phyloP scores from a whole-genome alignment of 2,797 vertebrate species.

The Hapalemur alaotrensis region DNA sequence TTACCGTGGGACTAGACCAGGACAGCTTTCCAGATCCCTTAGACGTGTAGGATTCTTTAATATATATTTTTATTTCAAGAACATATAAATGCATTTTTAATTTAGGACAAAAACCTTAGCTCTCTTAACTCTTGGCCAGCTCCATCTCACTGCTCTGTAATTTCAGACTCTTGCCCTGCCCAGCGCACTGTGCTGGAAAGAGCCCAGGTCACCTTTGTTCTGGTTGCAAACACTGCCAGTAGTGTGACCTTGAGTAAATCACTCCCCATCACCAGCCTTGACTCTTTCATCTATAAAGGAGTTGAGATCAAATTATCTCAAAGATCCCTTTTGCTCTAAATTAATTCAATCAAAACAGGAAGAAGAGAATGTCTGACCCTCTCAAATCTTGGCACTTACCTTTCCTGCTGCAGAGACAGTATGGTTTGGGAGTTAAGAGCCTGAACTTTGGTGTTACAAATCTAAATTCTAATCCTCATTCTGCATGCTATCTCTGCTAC shows the following conservation, averaged over 20 bases:
- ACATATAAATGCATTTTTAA: constrained; percentile 19
- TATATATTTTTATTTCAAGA: not conserved
- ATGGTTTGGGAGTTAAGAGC: not conserved
- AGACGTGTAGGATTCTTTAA: not conserved
- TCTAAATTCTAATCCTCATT: not conserved
- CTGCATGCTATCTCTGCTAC: not conserved
- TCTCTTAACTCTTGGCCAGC: not conserved
- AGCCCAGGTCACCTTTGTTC: not conserved
- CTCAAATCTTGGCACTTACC: not conserved
- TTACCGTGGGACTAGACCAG: not conserved
- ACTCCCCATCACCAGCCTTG: not conserved
- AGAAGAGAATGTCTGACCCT: not conserved
- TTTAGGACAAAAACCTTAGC: not conserved
- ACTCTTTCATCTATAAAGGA: not conserved
- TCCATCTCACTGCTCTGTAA: not conserved
- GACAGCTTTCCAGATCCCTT: not conserved
- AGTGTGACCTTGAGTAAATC: not conserved
- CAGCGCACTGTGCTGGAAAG: not conserved
- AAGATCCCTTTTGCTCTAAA: not conserved
- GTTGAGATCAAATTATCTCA: not conserved
- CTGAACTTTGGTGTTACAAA: not conserved
- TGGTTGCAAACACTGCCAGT: fast-evolving
- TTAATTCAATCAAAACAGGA: not conserved
- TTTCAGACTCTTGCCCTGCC: not conserved
- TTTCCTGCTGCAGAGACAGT: not conserved